phyloP scores from a whole-genome alignment of 2,113 vertebrate genomes.

The Jaculus jaculus region DNA sequence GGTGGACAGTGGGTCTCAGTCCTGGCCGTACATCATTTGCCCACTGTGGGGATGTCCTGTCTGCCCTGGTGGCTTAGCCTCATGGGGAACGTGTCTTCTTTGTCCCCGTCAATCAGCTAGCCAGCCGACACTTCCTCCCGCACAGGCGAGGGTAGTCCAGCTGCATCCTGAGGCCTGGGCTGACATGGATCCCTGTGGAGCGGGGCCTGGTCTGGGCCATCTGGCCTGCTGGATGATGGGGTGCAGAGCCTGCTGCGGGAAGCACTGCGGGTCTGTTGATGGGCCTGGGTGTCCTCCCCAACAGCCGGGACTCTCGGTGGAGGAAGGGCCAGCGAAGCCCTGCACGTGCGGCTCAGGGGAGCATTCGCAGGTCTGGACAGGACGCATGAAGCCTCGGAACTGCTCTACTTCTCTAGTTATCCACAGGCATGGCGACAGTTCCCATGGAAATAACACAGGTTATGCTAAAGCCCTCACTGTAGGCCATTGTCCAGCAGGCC shows the following conservation, averaged over 20 bases:
- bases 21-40: not conserved
- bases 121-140: not conserved
- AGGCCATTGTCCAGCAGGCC: not conserved
- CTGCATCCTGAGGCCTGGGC: not conserved
- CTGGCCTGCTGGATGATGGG: not conserved
- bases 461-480: not conserved
- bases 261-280: not conserved
- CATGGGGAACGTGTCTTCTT: not conserved
- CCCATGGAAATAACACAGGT: conserved; percentile 7
- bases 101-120: not conserved
- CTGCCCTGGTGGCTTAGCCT: not conserved
- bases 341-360: not conserved
- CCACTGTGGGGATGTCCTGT: fast-evolving
- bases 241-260: not conserved
- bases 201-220: not conserved
- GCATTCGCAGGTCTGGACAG: not conserved
- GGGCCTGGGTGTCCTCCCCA: not conserved
- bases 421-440: not conserved
- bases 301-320: not conserved
- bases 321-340: not conserved
- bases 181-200: not conserved
- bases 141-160: not conserved
- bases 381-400: not conserved
- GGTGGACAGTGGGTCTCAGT: fast-evolving
- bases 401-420: not conserved